Evolutionary conservation across 2,888 invertebrate species (phyloP), one percentile per base, ranked within the genome.

Genomic region (Lutraria lutraria): DNA sequence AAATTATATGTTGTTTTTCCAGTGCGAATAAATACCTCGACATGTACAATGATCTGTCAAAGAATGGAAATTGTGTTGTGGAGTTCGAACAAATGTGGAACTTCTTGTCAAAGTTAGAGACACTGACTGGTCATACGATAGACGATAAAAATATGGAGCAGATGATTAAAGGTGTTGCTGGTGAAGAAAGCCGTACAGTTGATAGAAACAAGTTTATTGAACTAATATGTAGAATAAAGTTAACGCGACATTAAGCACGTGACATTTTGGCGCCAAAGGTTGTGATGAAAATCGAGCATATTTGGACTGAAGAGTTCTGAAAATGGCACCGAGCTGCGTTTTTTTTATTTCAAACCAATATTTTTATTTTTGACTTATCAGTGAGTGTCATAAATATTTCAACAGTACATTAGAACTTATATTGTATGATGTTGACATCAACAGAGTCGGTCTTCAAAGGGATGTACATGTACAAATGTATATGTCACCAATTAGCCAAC

Each of bases 11-110:
- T n/a, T 60, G 0, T 83, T 72, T 53, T 89, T 90, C 52, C 93
- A 96, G 96, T 88, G 95, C 95, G 8, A 93, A 94, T 16, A 94
- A 94, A 68, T 95, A 96, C 88, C 93, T 96, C n/a, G 93, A 94
- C 16, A 94, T 93, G 86, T 96, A 95, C 88, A 91, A 94, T 52
- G 93, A 94, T 72, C 88, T 96, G 16, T 81, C 53, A 29, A 92
- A 93, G 19, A 91, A 93, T 52, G 89, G 89, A 21, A 86, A 83
- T 21, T 94, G 93, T 0, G 76, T 34, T 12, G 91, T 93, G 0
- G 94, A 95, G 81, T 90, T 94, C 10, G 92, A 90, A 3, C 91
- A 90, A 29, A 88, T 93, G 0, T 94, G 92, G 89, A 95, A 95
- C 80, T 93, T 92, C 13, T 83, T 95, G 43, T 90, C 90, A 82